Base-by-base conservation (phyloP, 2,797 vertebrate genomes). In the Neosilurus hyrtlii region DNA sequence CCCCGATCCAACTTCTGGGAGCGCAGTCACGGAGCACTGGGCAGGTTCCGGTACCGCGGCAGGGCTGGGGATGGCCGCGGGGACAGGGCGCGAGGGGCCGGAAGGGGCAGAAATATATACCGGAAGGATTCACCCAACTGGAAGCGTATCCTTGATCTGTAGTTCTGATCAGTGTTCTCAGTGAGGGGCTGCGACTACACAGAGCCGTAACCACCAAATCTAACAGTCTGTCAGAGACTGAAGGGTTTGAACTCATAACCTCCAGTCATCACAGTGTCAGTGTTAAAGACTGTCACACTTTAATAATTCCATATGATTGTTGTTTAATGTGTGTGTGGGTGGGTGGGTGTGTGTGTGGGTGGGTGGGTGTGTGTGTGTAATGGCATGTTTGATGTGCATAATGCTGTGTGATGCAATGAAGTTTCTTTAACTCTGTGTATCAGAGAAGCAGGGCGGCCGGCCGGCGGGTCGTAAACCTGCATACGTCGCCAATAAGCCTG, bases 1-100 rank as follows among this genome's bases (percentile, higher is more conserved):
- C 93, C 88, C 5, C 90, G 92, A 1, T 90, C 92, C 67, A 96
- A 94, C 5, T 99, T 99, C 88, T 98, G 97, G 97, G 97, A 99
- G 87, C 95, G 97, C 57, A 98, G 96, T 89, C 96, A 98, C 92
- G 91, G 94, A 0, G 95, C 97, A 0, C 85, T 99, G 88, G 96
- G 96, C 83, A 90, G 96, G 63, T 95, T 97, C 85, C 92, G 97
- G 52, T 96, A 96, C 59, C 95, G 97, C 77, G 93, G 93, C 79
- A 86, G 94, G 84, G 92, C 94, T 0, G 95, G 93, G 82, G 74
- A 57, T 3, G 91, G 94, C 0, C 94, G 94, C 22, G 35, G 35
- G 24, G 73, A 59, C 57, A 26, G 80, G 52, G 68, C 80, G 26
- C 54, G 67, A 22, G 68, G 68, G 18, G 22, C 56, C 37, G 67